Evolutionary conservation across 2,888 invertebrate species (phyloP).

Genomic region (Plusia festucae): DNA sequence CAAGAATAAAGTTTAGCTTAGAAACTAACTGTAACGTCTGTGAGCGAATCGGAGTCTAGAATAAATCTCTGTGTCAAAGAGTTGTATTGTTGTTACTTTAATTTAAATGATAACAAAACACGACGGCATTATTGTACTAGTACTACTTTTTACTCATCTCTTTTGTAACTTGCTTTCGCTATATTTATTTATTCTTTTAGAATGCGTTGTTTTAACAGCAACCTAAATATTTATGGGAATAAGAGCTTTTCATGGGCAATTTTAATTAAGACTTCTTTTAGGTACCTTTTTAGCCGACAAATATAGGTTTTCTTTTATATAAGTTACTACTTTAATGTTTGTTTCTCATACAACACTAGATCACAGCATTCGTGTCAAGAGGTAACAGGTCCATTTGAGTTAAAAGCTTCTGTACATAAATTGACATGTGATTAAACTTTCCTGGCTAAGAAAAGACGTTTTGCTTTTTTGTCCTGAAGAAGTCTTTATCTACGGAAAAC

Average conservation of each 20-base stretch:
- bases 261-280: not conserved
- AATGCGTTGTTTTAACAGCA: not conserved
- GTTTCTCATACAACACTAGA: constrained; percentile 3
- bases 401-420: constrained; percentile 1
- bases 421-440: not conserved
- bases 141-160: constrained; percentile 19
- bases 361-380: constrained; percentile 4
- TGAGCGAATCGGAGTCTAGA: constrained; percentile 43
- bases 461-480: too few species aligned
- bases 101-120: constrained; percentile 46
- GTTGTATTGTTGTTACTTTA: constrained; percentile 15
- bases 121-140: constrained; percentile 14
- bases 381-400: not conserved
- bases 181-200: not conserved
- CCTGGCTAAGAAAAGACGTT: not conserved
- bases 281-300: not conserved
- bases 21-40: constrained; percentile 48
- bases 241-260: not conserved
- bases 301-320: not conserved
- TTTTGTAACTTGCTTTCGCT: not conserved
- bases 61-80: constrained; percentile 28
- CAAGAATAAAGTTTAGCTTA: constrained; percentile 44
- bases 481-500: too few species aligned
- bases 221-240: not conserved
- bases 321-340: constrained; percentile 1